Evolutionary conservation across 2,113 vertebrate genomes (phyloP).

Genomic region (Rhadina sibilatrix): DNA sequence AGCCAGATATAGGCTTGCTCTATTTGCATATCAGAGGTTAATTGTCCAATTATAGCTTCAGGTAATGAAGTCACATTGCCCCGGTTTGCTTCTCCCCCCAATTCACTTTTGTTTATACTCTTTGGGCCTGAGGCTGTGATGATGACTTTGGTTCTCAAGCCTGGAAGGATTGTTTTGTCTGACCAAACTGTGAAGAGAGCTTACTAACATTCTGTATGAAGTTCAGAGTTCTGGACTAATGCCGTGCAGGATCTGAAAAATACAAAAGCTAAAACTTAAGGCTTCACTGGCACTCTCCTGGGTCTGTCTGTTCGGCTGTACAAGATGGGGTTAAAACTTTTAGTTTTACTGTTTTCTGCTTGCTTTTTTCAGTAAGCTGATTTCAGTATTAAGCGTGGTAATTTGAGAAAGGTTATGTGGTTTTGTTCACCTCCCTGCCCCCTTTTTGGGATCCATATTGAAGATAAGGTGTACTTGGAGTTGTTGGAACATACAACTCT

Average conservation of each 20-base stretch:
- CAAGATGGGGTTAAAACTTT: background rate
- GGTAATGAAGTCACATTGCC: background rate
- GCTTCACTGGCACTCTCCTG: background rate
- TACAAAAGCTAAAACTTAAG: background rate
- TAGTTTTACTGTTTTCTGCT: background rate
- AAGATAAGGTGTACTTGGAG: background rate
- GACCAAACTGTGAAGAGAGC: background rate
- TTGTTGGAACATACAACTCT: background rate
- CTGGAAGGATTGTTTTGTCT: background rate
- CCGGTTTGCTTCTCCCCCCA: rapidly evolving
- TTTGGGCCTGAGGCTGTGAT: background rate
- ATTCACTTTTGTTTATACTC: background rate
- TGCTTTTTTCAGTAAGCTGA: background rate
- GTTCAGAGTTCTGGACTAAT: background rate
- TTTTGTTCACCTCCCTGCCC: background rate
- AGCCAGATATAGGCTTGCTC: background rate
- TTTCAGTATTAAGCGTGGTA: background rate
- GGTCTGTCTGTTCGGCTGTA: background rate
- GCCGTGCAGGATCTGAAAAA: background rate
- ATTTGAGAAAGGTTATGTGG: background rate
- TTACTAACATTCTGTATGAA: background rate
- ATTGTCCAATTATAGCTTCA: background rate
- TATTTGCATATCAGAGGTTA: background rate
- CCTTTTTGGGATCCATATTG: background rate
- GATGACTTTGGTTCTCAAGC: background rate